phyloP scores from a whole-genome alignment of 1,140 invertebrate genomes.

The Cardiocondyla obscurior region DNA sequence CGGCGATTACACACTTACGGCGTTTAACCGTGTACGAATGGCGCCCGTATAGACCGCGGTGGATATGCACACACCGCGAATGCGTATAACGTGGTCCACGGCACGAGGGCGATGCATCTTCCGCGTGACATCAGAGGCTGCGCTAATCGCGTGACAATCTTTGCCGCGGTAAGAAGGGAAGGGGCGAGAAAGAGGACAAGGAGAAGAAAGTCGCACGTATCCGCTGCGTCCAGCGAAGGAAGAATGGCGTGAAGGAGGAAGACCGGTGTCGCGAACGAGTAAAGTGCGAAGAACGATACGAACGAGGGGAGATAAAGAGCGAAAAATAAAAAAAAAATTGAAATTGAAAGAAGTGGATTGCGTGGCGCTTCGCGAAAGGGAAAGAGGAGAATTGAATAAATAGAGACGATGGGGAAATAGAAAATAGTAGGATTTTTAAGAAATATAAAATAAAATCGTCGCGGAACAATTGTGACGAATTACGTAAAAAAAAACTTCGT shows the following conservation, averaged over 20 bases:
- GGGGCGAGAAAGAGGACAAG: conserved; percentile 53
- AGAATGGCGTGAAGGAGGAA: conserved; percentile 38
- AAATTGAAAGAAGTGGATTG: conserved; percentile 16
- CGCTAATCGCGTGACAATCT: conserved; percentile 84
- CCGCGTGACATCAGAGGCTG: conserved; percentile 80
- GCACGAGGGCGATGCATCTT: conserved; percentile 83
- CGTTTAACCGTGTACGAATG: conserved; percentile 82
- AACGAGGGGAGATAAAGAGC: conserved; percentile 42
- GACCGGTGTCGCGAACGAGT: conserved; percentile 29
- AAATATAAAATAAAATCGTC: too few relatives aligned
- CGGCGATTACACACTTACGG: conserved; percentile 84
- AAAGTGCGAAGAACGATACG: conserved; percentile 27
- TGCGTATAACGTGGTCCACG: conserved; percentile 67
- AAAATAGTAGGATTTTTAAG: background rate
- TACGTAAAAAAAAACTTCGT: too few relatives aligned
- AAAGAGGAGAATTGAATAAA: background rate
- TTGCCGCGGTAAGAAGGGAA: conserved; percentile 69
- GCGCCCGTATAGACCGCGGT: conserved; percentile 70
- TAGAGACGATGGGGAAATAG: background rate
- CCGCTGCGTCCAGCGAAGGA: conserved; percentile 13
- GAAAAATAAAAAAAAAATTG: conserved; percentile 16
- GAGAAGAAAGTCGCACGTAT: conserved; percentile 42
- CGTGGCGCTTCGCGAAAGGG: background rate
- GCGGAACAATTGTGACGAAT: too few relatives aligned
- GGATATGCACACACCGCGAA: conserved; percentile 56